Evolutionary conservation across 2,797 vertebrate species (phyloP), one percentile per base, ranked within the genome.

Genomic region (Bucorvus abyssinicus): DNA sequence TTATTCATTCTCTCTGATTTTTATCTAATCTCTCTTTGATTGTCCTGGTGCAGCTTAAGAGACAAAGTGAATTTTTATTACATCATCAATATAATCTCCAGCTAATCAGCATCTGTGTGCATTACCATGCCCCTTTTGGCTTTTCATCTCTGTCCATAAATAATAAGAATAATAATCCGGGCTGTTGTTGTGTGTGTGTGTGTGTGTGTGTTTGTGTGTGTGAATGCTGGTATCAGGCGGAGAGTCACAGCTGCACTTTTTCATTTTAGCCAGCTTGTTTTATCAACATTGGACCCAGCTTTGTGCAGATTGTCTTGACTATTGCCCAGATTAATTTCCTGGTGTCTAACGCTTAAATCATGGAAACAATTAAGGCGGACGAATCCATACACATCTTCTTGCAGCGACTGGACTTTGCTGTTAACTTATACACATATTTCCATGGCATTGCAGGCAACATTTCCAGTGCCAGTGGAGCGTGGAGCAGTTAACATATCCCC

Each of bases 51-150:
- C 97, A 97, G 96, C 93, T 97, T 98, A 98, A 97, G 96, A 98
- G 97, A 98, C 97, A 97, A 98, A 98, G 98, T 98, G 97, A 98
- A 97, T 98, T 98, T 98, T 98, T 98, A 98, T 98, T 98, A 97
- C 97, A 98, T 98, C 98, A 97, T 98, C 98, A 98, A 98, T 98
- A 98, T 98, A 97, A 98, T 98, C 97, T 97, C 97, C 92, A 97
- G 97, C 96, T 98, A 97, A 98, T 98, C 98, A 97, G 93, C 95
- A 97, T 97, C 96, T 97, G 90, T 84, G 67, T 95, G 93, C 94
- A 94, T 95, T 97, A 97, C 96, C 60, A 30, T 97, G 91, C 84
- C 76, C 92, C 90, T 95, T 95, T 95, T 96, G 95, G 94, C 94
- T 97, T 96, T 94, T 97, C 91, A 84, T 93, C 91, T 85, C 69